phyloP scores from a whole-genome alignment of 2,797 vertebrate species.

The Acanthopagrus latus region DNA sequence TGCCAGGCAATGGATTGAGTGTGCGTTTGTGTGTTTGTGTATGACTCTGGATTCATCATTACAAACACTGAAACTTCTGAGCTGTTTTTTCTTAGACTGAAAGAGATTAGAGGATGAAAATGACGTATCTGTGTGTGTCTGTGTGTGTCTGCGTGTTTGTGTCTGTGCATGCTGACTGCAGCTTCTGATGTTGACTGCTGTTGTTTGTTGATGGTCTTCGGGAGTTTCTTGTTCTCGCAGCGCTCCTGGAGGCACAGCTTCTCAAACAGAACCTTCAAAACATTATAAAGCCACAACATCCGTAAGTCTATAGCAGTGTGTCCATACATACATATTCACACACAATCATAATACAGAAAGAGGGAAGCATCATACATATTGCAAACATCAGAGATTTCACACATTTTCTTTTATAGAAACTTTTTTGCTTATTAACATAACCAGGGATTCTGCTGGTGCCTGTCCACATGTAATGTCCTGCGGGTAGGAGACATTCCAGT shows the following conservation, averaged over 20 bases:
- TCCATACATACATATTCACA: slow-evolving; percentile 2
- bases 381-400: neutral
- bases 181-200: slow-evolving; percentile 92
- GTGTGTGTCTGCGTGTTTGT: slow-evolving; percentile 23
- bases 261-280: slow-evolving; percentile 91
- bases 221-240: slow-evolving; percentile 86
- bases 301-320: neutral
- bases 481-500: no score
- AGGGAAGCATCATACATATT: neutral
- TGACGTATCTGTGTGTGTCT: slow-evolving; percentile 23
- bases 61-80: neutral
- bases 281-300: slow-evolving; percentile 27
- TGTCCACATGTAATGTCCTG: no score
- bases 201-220: slow-evolving; percentile 86
- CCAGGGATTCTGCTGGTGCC: neutral
- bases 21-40: neutral
- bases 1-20: neutral
- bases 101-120: slow-evolving; percentile 14
- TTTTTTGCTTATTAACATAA: neutral
- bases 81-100: neutral
- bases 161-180: slow-evolving; percentile 77
- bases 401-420: neutral
- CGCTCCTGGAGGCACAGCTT: slow-evolving; percentile 89
- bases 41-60: slow-evolving; percentile 3
- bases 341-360: neutral